Conservation (phyloP, 2,888 invertebrate genomes). For the Gortyna flavago region DNA sequence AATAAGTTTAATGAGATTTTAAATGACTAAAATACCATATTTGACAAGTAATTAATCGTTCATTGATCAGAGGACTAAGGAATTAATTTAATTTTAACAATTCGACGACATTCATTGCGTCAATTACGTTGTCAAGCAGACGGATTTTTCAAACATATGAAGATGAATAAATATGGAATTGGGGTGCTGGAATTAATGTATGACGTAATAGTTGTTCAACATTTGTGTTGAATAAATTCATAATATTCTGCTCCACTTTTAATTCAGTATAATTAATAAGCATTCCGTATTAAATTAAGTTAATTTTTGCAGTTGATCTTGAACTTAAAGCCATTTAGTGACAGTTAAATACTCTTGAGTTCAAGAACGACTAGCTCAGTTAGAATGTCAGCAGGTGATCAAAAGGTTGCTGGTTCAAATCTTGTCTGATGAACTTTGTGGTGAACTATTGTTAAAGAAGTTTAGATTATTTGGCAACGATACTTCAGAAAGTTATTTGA, state of each 20-base stretch:
- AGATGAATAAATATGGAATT: no score
- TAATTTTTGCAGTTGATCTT: constrained; percentile 41
- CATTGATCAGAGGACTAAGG: no score
- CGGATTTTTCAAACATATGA: no score
- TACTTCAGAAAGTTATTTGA: neutral
- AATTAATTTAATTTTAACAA: no score
- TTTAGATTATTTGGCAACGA: constrained; percentile 20
- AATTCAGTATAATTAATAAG: neutral
- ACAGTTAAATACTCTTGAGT: constrained; percentile 42
- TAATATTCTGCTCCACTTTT: constrained; percentile 5
- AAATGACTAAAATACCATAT: no score
- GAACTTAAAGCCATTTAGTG: constrained; percentile 34
- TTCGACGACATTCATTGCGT: no score
- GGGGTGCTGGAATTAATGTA: neutral
- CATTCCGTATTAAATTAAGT: constrained; percentile 23
- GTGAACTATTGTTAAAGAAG: constrained; percentile 44
- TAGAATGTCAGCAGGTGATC: constrained; percentile 47
- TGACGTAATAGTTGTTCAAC: no score
- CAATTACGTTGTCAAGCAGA: no score
- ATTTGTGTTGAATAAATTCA: no score
- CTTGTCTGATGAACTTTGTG: constrained; percentile 39
- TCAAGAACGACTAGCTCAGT: constrained; percentile 38
- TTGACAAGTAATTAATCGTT: no score
- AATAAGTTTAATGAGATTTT: no score
- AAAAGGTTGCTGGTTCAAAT: constrained; percentile 42